Base-by-base conservation (phyloP, 2,113 vertebrate species). In the Myocastor coypus region DNA sequence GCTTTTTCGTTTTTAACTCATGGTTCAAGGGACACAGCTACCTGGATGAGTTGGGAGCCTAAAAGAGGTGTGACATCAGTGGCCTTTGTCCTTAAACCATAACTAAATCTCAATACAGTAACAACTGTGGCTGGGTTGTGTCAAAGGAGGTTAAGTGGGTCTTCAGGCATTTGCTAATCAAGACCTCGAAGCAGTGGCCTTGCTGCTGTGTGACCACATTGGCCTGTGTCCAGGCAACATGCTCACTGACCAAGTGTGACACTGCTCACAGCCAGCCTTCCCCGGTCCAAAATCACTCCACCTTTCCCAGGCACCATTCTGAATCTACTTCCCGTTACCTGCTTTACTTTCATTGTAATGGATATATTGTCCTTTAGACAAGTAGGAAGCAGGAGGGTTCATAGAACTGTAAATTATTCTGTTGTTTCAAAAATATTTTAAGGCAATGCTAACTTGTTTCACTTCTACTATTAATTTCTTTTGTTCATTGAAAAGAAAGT, bases 271-370 rank as follows among this genome's bases (percentile, higher is more conserved):
- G 13, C 37, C 73, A 83, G 42, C 57, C 50, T 40, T 40, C 42
- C 52, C 64, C 59, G 37, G 13, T 32, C 55, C 85, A 52, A 66
- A 26, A 20, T 37, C 37, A 28, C 83, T 78, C 2, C 0, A 28
- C 5, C 0, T 64, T 59, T 73, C 57, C 52, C 37, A 30, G 66
- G 24, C 24, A 46, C 57, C 59, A 68, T 28, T 52, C 2, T 0
- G 66, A 59, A 28, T 34, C 42, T 77, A 73, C 63, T 91, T 11
- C 17, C 24, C 57, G 30, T 57, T 28, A 66, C 59, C 78, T 8
- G 0, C 68, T 96, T 68, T 69, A 59, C 71, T 63, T 92, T 64
- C 83, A 86, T 89, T 95, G 37, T 73, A 40, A 75, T 3, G 42
- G 40, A 46, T 50, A 46, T 50, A 28, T 30, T 50, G 13, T 13